phyloP scores from a whole-genome alignment of 2,113 vertebrate genomes.

The Cyanistes caeruleus region DNA sequence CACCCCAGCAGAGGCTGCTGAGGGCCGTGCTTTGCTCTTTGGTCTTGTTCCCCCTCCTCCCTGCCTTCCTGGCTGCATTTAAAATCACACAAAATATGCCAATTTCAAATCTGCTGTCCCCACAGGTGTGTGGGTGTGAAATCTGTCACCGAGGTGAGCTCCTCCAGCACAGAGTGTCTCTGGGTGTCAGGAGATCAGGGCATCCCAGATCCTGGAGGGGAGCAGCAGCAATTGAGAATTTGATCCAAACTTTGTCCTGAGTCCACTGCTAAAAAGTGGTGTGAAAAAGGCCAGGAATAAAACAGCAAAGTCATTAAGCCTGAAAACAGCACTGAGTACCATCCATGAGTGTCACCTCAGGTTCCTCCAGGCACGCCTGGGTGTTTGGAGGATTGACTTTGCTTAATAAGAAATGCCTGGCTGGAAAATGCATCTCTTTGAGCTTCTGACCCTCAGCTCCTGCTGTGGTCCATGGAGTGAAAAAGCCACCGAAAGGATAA shows the following conservation, averaged over 20 bases:
- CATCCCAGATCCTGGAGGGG: not conserved
- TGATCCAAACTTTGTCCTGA: not conserved
- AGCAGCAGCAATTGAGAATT: not conserved
- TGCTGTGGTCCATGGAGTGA: not conserved
- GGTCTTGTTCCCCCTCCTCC: not conserved
- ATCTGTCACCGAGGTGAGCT: not conserved
- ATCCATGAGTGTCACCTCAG: not conserved
- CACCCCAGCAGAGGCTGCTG: not conserved
- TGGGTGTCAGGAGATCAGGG: not conserved
- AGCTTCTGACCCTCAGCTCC: not conserved
- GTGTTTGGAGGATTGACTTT: not conserved
- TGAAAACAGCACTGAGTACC: not conserved
- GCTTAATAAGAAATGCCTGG: not conserved
- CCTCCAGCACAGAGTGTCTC: not conserved
- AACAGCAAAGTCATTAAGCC: not conserved
- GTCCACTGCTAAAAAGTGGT: not conserved
- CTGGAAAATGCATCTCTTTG: not conserved
- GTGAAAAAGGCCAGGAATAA: not conserved
- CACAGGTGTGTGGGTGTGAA: not conserved
- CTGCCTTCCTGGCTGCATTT: not conserved
- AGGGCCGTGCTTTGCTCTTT: not conserved
- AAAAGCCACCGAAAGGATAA: not conserved
- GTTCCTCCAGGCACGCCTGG: accelerated
- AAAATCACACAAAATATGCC: not conserved
- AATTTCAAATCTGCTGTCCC: not conserved